Evolutionary conservation across 2,888 invertebrate genomes (phyloP).

Genomic region (Oscheius sp.): DNA sequence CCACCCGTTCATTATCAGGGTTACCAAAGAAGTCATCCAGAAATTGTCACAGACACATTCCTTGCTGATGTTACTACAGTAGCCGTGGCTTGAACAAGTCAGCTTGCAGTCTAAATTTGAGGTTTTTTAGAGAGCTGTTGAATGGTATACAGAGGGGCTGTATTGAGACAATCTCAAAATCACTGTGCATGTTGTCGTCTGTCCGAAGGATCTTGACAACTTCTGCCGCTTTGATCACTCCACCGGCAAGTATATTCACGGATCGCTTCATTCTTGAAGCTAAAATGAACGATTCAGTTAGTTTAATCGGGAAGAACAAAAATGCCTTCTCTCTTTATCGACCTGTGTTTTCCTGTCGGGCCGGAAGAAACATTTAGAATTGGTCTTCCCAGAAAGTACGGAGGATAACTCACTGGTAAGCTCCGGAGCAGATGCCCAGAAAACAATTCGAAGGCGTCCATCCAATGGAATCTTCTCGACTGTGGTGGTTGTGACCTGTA

Average conservation of each 20-base stretch:
- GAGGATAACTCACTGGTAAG: background rate
- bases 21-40: conserved; percentile 48
- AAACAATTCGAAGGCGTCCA: conserved; percentile 29
- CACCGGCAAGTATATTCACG: background rate
- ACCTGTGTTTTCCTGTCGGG: background rate
- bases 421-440: conserved; percentile 4
- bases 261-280: conserved; percentile 11
- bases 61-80: conserved; percentile 45
- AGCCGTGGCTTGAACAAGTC: conserved; percentile 47
- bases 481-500: conserved; percentile 6
- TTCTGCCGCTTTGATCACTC: conserved; percentile 30
- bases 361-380: background rate
- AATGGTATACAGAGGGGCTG: conserved; percentile 20
- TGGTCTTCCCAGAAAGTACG: too few species aligned
- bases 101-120: conserved; percentile 44
- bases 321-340: background rate
- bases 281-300: background rate
- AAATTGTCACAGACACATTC: conserved; percentile 48
- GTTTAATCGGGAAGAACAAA: too few species aligned
- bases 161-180: conserved; percentile 43
- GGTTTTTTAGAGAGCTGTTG: background rate
- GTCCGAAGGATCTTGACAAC: conserved; percentile 41
- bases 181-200: conserved; percentile 42
- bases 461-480: conserved; percentile 29
- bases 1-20: conserved; percentile 30